Evolutionary conservation across 2,888 invertebrate genomes (phyloP).

Genomic region (Neoaliturus tenellus): DNA sequence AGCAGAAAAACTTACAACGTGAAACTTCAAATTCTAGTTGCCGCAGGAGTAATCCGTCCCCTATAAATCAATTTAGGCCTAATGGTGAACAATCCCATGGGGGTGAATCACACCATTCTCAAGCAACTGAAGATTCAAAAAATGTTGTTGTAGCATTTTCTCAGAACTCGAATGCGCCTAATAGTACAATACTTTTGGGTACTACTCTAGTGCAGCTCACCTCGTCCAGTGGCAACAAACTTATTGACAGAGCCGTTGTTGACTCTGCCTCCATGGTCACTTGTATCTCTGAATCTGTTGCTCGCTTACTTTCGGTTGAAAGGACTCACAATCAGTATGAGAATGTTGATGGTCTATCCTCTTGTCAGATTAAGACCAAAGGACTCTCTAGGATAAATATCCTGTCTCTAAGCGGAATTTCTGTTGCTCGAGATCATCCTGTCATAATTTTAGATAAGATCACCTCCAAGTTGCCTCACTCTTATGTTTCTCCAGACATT

Average conservation of each 20-base stretch:
- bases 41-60: not conserved
- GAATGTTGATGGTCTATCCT: not conserved
- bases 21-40: too few relatives aligned
- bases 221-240: not conserved
- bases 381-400: not conserved
- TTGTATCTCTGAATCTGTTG: not conserved
- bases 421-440: not conserved
- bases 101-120: not conserved
- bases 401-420: not conserved
- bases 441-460: not conserved
- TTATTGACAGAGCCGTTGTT: slow-evolving; percentile 8
- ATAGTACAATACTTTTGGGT: not conserved
- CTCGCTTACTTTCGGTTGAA: not conserved
- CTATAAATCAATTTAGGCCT: not conserved
- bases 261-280: slow-evolving; percentile 13
- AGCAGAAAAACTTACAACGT: too few relatives aligned
- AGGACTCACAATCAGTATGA: not conserved
- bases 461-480: not conserved
- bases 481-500: not conserved
- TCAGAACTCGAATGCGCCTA: not conserved
- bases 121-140: not conserved
- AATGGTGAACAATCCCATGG: not conserved
- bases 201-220: slow-evolving; percentile 5
- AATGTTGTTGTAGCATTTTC: not conserved
- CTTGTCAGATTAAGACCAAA: not conserved